Evolutionary conservation across 2,797 vertebrate species (phyloP).

Genomic region (Toxotes lorentzi): DNA sequence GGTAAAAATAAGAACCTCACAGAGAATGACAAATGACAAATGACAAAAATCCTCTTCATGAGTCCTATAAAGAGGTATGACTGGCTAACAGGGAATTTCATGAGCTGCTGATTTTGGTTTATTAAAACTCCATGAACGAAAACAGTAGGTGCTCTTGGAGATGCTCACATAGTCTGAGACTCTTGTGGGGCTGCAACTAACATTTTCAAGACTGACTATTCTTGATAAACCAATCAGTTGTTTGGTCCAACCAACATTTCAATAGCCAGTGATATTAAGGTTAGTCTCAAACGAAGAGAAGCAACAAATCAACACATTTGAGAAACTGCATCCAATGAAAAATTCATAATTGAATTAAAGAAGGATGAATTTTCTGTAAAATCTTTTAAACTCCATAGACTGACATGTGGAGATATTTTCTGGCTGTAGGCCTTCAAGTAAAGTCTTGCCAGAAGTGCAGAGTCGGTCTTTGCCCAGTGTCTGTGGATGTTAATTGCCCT

Average conservation of each 20-base stretch:
- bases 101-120: background rate
- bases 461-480: slow-evolving; percentile 14
- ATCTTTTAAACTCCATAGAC: background rate
- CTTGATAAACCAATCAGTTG: background rate
- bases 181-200: too few relatives aligned
- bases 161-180: background rate
- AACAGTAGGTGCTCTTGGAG: background rate
- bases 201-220: background rate
- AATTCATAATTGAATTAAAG: background rate
- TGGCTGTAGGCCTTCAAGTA: background rate
- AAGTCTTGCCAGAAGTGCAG: slow-evolving; percentile 19
- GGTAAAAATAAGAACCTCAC: background rate
- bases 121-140: background rate
- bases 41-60: too few relatives aligned
- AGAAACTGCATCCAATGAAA: background rate
- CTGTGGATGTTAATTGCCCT: slow-evolving; percentile 43
- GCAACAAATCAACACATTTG: background rate
- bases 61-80: background rate
- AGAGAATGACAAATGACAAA: too few relatives aligned
- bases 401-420: background rate
- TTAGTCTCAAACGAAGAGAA: background rate
- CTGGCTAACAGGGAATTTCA: background rate
- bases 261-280: background rate
- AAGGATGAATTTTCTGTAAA: background rate
- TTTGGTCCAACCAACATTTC: background rate